Evolutionary conservation across 2,888 invertebrate genomes (phyloP).

Genomic region (Eilema sororculum): DNA sequence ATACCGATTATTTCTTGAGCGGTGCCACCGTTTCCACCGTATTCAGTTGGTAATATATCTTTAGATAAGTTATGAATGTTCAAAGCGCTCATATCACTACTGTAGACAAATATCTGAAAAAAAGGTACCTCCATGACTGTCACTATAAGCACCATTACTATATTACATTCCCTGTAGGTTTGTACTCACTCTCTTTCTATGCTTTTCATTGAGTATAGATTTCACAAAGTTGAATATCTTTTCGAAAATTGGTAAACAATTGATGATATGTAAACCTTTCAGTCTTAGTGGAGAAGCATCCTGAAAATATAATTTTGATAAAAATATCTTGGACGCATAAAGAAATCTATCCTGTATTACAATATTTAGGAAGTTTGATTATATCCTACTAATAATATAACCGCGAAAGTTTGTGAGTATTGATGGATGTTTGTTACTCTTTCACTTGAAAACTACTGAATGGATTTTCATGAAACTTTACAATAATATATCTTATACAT

Average conservation of each 20-base stretch:
- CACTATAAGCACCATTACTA: too few species aligned
- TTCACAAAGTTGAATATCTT: slow-evolving; percentile 29
- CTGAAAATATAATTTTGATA: slow-evolving; percentile 23
- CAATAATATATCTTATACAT: too few species aligned
- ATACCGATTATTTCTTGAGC: slow-evolving; percentile 39
- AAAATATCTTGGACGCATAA: too few species aligned
- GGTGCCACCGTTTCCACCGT: slow-evolving; percentile 36
- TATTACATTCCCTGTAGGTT: neutral
- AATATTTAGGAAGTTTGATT: too few species aligned
- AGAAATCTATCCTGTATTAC: too few species aligned
- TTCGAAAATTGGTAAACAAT: slow-evolving; percentile 28
- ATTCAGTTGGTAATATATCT: slow-evolving; percentile 36
- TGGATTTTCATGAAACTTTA: too few species aligned
- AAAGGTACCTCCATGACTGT: neutral
- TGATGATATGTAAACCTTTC: slow-evolving; percentile 36
- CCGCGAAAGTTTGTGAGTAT: too few species aligned
- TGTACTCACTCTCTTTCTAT: slow-evolving; percentile 7
- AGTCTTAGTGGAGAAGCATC: slow-evolving; percentile 43
- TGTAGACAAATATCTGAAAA: slow-evolving; percentile 15
- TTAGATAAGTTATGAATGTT: slow-evolving; percentile 23
- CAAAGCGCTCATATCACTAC: neutral
- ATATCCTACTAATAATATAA: too few species aligned
- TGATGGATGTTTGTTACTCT: too few species aligned
- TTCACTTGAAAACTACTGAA: too few species aligned
- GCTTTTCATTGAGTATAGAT: slow-evolving; percentile 29